Evolutionary conservation across 2,113 vertebrate species (phyloP).

Genomic region (Pelecanoides urinatrix): DNA sequence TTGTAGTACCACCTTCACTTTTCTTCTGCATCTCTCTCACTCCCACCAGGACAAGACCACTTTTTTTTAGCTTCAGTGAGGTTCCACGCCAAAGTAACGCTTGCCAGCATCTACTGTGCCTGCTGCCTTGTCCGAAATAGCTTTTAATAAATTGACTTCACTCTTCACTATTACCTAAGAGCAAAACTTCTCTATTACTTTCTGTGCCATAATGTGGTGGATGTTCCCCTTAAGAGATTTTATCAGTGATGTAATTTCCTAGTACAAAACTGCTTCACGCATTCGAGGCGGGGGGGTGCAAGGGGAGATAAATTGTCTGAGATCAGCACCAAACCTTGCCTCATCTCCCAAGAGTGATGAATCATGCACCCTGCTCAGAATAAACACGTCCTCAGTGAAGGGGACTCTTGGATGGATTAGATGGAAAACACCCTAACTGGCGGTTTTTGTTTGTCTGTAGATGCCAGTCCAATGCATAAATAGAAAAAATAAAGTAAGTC

Average conservation of each 20-base stretch:
- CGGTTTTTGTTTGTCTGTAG: background rate
- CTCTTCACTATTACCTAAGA: background rate
- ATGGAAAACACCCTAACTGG: background rate
- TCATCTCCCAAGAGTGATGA: constrained; percentile 59
- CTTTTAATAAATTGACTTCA: background rate
- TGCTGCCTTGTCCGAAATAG: background rate
- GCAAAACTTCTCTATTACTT: background rate
- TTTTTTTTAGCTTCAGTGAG: background rate
- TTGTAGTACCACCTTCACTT: background rate
- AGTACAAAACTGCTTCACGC: constrained; percentile 10
- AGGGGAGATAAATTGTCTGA: constrained; percentile 4
- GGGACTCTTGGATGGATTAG: background rate
- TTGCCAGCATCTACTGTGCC: background rate
- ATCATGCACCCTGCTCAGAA: constrained; percentile 37
- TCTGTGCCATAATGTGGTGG: background rate
- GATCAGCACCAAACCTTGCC: constrained; percentile 56
- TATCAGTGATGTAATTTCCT: constrained; percentile 45
- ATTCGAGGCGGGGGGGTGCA: background rate
- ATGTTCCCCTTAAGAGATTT: constrained; percentile 31
- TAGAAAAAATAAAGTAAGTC: background rate
- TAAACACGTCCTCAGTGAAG: background rate
- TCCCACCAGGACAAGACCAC: background rate
- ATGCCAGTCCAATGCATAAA: background rate
- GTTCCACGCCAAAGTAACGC: background rate
- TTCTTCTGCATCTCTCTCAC: background rate